Percentiles rank a stretch among this genome's conserved stretches.
phyloP scores from a whole-genome alignment of 2,888 invertebrate genomes.

The Apantesis nais region DNA sequence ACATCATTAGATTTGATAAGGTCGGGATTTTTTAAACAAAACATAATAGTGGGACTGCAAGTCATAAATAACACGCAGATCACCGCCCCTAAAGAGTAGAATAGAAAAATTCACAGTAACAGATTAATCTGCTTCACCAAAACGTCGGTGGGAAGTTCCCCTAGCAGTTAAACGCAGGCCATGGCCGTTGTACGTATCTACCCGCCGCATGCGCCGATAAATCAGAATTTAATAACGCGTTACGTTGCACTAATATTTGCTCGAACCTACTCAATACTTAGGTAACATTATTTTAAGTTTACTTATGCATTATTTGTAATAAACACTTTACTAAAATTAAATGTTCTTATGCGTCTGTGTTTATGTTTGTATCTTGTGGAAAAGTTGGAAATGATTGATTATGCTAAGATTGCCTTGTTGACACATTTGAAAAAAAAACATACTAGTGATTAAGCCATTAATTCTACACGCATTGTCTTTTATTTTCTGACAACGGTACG shows the following conservation, averaged over 20 bases:
- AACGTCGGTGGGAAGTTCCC: constrained; percentile 35
- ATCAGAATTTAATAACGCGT: constrained; percentile 60
- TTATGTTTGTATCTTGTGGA: not conserved
- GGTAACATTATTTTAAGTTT: not conserved
- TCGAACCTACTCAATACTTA: constrained; percentile 38
- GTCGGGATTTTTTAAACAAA: not conserved
- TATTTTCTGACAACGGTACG: not conserved
- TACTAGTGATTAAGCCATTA: no score
- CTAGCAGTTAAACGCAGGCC: constrained; percentile 58
- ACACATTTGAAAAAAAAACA: no score
- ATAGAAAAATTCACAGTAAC: constrained; percentile 42
- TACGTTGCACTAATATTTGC: constrained; percentile 48
- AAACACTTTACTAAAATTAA: not conserved
- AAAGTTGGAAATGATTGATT: no score
- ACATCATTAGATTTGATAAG: not conserved
- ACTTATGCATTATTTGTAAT: not conserved
- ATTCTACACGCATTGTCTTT: no score
- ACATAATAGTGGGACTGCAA: constrained; percentile 9
- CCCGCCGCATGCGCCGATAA: constrained; percentile 55
- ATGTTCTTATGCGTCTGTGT: not conserved
- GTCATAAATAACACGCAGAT: constrained; percentile 34
- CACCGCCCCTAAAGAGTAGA: constrained; percentile 32
- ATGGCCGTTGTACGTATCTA: constrained; percentile 53
- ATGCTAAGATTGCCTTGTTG: no score
- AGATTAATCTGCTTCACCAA: constrained; percentile 44